Conservation (phyloP, 2,888 invertebrate genomes). For the Agrochola lychnidis region DNA sequence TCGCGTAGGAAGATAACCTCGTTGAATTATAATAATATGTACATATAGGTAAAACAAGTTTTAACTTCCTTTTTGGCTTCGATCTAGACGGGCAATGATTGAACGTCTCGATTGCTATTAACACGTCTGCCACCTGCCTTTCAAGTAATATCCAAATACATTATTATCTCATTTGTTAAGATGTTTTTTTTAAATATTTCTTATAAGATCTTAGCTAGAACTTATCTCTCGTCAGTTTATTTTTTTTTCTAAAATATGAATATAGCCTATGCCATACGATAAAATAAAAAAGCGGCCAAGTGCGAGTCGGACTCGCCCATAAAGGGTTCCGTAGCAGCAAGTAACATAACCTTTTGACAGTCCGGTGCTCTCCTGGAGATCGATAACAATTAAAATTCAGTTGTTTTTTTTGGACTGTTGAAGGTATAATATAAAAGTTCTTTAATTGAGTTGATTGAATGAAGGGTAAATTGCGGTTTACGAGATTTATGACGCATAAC, state of each 20-base stretch:
- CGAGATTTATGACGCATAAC: too few species aligned
- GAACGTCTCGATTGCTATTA: not conserved
- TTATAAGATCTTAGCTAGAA: not conserved
- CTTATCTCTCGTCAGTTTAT: not conserved
- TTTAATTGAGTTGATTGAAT: too few species aligned
- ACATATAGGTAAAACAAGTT: conserved; percentile 45
- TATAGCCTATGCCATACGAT: not conserved
- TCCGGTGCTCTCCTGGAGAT: too few species aligned
- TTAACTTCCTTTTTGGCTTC: conserved; percentile 35
- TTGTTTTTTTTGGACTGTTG: too few species aligned
- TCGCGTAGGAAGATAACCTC: conserved; percentile 47
- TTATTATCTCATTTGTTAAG: not conserved
- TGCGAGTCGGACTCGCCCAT: too few species aligned
- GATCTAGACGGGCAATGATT: conserved; percentile 10
- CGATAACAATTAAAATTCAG: too few species aligned
- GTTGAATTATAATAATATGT: conserved; percentile 32
- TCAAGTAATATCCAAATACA: not conserved
- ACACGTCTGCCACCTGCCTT: not conserved
- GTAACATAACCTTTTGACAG: too few species aligned
- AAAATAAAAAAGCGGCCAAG: too few species aligned
- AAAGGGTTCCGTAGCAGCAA: too few species aligned
- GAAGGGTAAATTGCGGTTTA: too few species aligned
- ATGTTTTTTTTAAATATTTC: not conserved
- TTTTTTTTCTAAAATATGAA: not conserved
- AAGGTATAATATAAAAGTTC: too few species aligned